Evolutionary conservation across 2,888 invertebrate species (phyloP).

Genomic region (Flexamia atlantica): DNA sequence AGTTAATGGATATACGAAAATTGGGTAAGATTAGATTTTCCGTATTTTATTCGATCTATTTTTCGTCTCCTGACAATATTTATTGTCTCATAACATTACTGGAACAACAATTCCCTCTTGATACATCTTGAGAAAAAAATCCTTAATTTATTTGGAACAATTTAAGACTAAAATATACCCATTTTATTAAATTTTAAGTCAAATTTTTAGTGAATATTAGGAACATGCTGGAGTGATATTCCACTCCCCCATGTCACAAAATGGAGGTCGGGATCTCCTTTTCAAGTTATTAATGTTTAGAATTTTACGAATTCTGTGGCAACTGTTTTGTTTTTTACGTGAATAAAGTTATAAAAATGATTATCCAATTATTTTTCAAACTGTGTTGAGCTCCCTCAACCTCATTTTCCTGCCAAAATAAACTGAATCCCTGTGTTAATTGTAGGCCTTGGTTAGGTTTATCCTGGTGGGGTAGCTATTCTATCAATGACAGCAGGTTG

Average conservation of each 20-base stretch:
- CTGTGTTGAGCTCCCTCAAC: not conserved
- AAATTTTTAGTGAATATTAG: constrained; percentile 49
- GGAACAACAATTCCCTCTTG: not conserved
- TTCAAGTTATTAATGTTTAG: constrained; percentile 52
- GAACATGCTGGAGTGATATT: constrained; percentile 66
- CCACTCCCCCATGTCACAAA: constrained; percentile 75
- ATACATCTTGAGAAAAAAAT: not conserved
- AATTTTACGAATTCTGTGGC: not conserved
- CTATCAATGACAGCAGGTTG: constrained; percentile 61
- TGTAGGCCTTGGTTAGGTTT: constrained; percentile 63
- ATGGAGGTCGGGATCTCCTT: constrained; percentile 73
- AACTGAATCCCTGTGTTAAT: constrained; percentile 22
- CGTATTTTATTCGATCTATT: constrained; percentile 66
- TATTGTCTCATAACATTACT: not conserved
- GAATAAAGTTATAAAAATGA: not conserved
- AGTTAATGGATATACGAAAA: constrained; percentile 77
- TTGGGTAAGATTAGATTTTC: constrained; percentile 81
- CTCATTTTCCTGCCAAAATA: not conserved
- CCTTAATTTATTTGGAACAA: not conserved
- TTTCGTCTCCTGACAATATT: constrained; percentile 61
- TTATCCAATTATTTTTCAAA: not conserved
- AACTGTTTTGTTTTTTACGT: not conserved
- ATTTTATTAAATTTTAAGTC: constrained; percentile 32
- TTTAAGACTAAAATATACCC: not conserved
- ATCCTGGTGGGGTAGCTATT: constrained; percentile 64